These are phyloP conservation scores for Tychaedon coryphoeus DNA, from an alignment of 2,113 vertebrate genomes.

Conservation along the genomic window DNA sequence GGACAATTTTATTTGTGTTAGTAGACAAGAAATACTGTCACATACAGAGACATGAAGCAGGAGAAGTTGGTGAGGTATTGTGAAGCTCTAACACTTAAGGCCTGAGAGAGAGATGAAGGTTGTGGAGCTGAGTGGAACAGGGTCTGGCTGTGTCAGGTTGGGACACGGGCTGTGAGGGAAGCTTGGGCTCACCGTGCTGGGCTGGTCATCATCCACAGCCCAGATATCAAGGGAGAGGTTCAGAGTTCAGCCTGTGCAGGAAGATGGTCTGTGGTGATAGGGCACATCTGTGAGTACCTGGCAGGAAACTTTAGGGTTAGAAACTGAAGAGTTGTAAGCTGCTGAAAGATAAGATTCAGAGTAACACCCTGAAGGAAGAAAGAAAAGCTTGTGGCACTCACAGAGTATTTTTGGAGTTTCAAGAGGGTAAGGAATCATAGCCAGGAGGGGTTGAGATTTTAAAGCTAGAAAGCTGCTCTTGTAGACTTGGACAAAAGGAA, in stretches of 20 bases:
- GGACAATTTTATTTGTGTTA: neutral
- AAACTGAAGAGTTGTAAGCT: neutral
- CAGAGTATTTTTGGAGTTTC: neutral
- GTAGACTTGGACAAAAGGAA: neutral
- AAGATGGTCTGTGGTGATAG: neutral
- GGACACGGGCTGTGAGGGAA: neutral
- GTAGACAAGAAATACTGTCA: neutral
- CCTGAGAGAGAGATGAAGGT: neutral
- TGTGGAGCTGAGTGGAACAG: neutral
- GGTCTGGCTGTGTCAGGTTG: neutral
- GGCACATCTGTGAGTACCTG: neutral
- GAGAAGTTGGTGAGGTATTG: neutral
- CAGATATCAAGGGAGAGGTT: fast-evolving
- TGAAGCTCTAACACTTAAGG: neutral
- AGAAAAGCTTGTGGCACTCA: neutral
- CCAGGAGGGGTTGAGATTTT: neutral
- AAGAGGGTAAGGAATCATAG: neutral
- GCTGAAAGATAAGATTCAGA: neutral
- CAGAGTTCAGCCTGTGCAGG: neutral
- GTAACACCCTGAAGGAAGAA: neutral
- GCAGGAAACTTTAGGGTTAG: neutral
- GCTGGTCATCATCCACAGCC: neutral
- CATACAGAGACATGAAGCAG: neutral
- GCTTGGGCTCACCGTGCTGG: fast-evolving
- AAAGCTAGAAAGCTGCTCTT: neutral